phyloP scores from a whole-genome alignment of 2,113 vertebrate species.

The Ptilorrhoa leucosticta region DNA sequence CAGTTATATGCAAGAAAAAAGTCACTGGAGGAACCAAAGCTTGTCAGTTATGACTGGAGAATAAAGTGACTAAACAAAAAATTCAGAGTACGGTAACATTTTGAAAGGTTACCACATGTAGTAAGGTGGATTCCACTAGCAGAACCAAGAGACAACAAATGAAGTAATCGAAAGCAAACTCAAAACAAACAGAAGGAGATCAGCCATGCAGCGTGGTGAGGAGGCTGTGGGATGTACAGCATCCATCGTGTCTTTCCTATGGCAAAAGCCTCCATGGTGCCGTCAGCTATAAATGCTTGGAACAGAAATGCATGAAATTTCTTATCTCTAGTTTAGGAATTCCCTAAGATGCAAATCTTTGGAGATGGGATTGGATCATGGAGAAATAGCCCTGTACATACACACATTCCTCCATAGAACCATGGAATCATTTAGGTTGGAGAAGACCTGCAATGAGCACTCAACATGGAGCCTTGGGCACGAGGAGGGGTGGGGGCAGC shows the following conservation, averaged over 20 bases:
- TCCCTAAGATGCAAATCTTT: not conserved
- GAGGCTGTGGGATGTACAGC: not conserved
- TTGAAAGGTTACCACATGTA: not conserved
- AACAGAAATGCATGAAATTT: not conserved
- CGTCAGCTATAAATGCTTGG: not conserved
- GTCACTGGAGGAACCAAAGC: not conserved
- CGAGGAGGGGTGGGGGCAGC: fast-evolving
- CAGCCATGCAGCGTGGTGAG: not conserved
- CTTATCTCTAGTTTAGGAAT: not conserved
- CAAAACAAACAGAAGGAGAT: not conserved
- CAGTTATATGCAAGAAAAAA: not conserved
- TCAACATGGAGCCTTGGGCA: not conserved
- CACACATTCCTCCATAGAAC: fast-evolving
- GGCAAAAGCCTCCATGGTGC: not conserved
- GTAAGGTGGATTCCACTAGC: not conserved
- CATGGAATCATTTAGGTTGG: not conserved
- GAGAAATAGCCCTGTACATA: not conserved
- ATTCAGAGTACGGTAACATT: not conserved
- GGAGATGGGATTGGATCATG: not conserved
- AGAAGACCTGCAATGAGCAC: not conserved
- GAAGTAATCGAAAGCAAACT: not conserved
- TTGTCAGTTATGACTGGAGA: not conserved
- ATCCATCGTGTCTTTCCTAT: not conserved
- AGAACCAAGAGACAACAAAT: not conserved
- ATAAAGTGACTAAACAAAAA: not conserved